phyloP scores from a whole-genome alignment of 2,888 invertebrate species.

The Zele albiditarsus region DNA sequence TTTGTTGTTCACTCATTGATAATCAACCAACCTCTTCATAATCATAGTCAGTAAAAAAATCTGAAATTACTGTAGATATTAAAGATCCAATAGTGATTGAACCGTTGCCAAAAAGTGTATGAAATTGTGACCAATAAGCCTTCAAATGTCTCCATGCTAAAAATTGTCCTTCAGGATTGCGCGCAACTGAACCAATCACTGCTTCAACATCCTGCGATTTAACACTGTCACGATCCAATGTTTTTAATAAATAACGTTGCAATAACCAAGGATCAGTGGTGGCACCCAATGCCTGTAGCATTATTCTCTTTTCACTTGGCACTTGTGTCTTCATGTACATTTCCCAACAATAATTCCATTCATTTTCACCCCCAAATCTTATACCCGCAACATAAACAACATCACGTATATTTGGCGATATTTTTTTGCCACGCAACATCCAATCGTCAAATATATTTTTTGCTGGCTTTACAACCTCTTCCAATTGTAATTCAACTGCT shows the following conservation, averaged over 20 bases:
- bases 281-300: conserved; percentile 82
- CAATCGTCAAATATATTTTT: conserved; percentile 81
- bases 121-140: conserved; percentile 80
- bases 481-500: conserved; percentile 83
- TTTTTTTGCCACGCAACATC: conserved; percentile 79
- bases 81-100: conserved; percentile 79
- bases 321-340: conserved; percentile 80
- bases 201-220: conserved; percentile 81
- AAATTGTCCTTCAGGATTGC: conserved; percentile 82
- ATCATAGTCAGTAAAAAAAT: conserved; percentile 83
- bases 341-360: conserved; percentile 87
- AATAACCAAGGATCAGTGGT: conserved; percentile 87
- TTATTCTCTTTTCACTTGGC: conserved; percentile 82
- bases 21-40: conserved; percentile 78
- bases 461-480: conserved; percentile 81
- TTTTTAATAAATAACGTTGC: conserved; percentile 85
- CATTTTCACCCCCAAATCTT: conserved; percentile 80
- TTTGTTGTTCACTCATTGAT: too few species aligned
- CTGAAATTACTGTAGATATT: conserved; percentile 79
- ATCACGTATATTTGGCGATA: conserved; percentile 84
- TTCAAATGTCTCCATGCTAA: conserved; percentile 84
- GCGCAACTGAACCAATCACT: conserved; percentile 83
- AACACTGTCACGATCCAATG: conserved; percentile 81
- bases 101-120: conserved; percentile 78
- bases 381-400: conserved; percentile 80